Evolutionary conservation across 2,113 vertebrate species (phyloP).

Genomic region (Indicator maculatus): DNA sequence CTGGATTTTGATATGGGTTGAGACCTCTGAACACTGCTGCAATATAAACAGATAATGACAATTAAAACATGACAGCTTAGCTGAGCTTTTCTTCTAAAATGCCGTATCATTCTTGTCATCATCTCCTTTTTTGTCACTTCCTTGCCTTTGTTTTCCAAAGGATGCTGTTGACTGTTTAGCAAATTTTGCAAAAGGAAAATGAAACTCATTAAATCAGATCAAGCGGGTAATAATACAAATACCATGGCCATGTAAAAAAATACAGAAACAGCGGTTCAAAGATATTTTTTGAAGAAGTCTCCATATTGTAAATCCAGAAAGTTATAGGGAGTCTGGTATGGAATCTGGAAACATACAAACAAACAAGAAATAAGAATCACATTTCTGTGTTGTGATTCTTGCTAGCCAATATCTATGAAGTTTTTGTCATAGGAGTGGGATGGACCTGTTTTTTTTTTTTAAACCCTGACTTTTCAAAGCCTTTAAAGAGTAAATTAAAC

Average conservation of each 20-base stretch:
- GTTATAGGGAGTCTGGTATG: background rate
- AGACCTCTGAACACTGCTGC: background rate
- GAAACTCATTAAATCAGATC: background rate
- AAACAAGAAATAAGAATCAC: background rate
- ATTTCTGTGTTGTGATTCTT: background rate
- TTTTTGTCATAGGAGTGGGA: background rate
- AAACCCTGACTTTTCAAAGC: background rate
- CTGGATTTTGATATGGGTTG: background rate
- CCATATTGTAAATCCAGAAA: background rate
- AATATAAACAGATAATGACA: background rate
- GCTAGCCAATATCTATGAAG: background rate
- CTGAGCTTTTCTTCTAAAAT: background rate
- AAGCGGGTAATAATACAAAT: background rate
- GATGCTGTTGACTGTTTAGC: background rate
- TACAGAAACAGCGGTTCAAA: accelerated
- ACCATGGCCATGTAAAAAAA: background rate
- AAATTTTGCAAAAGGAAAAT: background rate
- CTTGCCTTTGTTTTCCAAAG: background rate
- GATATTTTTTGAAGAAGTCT: background rate
- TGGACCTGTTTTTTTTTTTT: background rate
- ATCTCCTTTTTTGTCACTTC: background rate
- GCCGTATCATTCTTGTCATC: background rate
- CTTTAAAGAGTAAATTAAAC: background rate
- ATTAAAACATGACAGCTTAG: background rate
- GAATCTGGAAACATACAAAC: accelerated